phyloP scores from a whole-genome alignment of 2,888 invertebrate species.

The Melangyna quadrimaculata region DNA sequence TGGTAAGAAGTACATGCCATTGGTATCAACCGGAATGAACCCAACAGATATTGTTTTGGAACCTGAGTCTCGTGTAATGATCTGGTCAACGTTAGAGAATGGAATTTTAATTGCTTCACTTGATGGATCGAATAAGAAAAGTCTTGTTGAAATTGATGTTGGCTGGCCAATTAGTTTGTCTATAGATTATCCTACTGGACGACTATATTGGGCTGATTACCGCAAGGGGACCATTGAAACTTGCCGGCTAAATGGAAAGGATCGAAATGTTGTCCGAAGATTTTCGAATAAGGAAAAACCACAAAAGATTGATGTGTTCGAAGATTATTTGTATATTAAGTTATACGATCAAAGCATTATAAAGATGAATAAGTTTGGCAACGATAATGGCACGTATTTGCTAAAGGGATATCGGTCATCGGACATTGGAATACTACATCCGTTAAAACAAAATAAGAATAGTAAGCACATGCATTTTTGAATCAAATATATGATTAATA shows the following conservation, averaged over 20 bases:
- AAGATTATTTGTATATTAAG: conserved; percentile 86
- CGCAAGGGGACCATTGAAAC: conserved; percentile 88
- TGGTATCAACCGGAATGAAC: conserved; percentile 82
- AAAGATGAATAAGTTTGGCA: conserved; percentile 86
- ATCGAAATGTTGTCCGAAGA: conserved; percentile 83
- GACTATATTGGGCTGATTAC: conserved; percentile 93
- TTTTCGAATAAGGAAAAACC: conserved; percentile 85
- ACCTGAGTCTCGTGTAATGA: conserved; percentile 84
- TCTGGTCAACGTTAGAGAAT: conserved; percentile 89
- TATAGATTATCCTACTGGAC: conserved; percentile 87
- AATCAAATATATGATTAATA: not conserved
- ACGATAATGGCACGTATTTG: conserved; percentile 83
- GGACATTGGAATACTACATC: conserved; percentile 86
- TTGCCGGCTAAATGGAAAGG: conserved; percentile 86
- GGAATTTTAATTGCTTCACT: conserved; percentile 85
- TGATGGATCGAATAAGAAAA: conserved; percentile 84
- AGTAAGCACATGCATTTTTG: conserved; percentile 77
- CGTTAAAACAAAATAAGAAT: conserved; percentile 84
- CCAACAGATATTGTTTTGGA: conserved; percentile 88
- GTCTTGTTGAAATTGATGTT: conserved; percentile 84
- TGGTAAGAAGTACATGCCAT: conserved; percentile 78
- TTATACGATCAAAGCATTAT: conserved; percentile 85
- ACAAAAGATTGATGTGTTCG: conserved; percentile 88
- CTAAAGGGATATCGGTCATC: conserved; percentile 84
- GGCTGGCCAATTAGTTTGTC: conserved; percentile 90